These are phyloP conservation scores for Apotomis capreana DNA, from an alignment of 2,888 invertebrate species.

Conservation along the genomic window DNA sequence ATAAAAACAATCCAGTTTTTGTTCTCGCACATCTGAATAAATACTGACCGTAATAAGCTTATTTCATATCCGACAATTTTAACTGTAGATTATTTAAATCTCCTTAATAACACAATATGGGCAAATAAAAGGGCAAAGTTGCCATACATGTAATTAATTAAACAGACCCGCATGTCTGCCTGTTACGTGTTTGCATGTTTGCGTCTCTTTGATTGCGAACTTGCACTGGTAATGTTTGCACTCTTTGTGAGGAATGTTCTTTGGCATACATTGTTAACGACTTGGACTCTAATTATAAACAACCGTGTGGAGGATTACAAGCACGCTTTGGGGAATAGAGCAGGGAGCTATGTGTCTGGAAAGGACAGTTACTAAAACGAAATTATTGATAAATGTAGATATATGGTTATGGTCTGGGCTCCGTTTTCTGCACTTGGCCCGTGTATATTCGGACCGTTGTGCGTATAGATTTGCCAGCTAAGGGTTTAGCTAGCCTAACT, in stretches of 20 bases:
- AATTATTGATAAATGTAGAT: neutral
- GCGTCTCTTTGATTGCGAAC: conserved; percentile 64
- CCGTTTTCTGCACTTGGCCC: no score
- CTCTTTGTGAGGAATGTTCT: conserved; percentile 34
- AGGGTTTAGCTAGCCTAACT: no score
- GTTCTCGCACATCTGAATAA: no score
- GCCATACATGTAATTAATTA: conserved; percentile 51
- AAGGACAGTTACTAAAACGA: neutral
- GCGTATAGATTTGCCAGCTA: no score
- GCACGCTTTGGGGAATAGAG: conserved; percentile 22
- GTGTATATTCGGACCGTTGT: no score
- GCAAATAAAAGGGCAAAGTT: conserved; percentile 46
- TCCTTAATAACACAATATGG: conserved; percentile 46
- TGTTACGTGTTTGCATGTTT: conserved; percentile 61
- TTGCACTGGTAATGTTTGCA: conserved; percentile 42
- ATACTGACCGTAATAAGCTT: neutral
- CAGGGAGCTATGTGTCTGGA: conserved; percentile 9
- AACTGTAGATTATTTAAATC: neutral
- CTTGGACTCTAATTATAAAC: conserved; percentile 35
- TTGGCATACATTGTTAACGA: conserved; percentile 38
- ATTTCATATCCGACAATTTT: neutral
- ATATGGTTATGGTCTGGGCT: neutral
- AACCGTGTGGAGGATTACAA: conserved; percentile 20
- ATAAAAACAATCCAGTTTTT: no score
- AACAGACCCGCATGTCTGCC: conserved; percentile 68